phyloP scores from a whole-genome alignment of 2,888 invertebrate species.

The Chaitophorus viminalis region DNA sequence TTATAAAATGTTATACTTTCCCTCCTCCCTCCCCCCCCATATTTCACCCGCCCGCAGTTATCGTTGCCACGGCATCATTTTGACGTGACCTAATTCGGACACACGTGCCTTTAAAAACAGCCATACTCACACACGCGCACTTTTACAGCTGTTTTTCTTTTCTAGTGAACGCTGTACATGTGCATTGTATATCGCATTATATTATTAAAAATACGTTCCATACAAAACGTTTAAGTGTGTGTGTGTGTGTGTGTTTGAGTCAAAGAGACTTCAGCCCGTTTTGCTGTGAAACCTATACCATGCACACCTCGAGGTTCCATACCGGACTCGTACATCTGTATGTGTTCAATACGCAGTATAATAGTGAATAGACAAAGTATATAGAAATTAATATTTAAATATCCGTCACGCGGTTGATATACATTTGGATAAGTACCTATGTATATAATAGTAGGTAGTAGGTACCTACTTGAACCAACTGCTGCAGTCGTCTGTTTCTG shows the following conservation, averaged over 20 bases:
- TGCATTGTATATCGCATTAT: neutral
- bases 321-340: neutral
- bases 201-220: neutral
- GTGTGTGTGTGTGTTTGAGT: neutral
- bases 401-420: neutral
- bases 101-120: neutral
- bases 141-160: neutral
- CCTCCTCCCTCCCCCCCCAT: no score
- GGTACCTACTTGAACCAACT: no score
- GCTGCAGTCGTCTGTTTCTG: neutral
- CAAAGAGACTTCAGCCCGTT: neutral
- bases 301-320: neutral
- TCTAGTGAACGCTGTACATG: neutral
- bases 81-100: slow-evolving; percentile 17
- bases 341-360: neutral
- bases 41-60: slow-evolving; percentile 1
- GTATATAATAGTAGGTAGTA: no score
- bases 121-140: neutral
- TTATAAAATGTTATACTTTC: neutral
- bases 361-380: neutral
- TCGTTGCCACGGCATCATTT: neutral
- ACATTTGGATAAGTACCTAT: no score
- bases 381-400: neutral
- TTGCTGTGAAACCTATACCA: neutral
- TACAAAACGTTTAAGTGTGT: neutral